These are phyloP conservation scores for Crocidura indochinensis DNA, from an alignment of 2,797 vertebrate species.

Conservation along the genomic window DNA sequence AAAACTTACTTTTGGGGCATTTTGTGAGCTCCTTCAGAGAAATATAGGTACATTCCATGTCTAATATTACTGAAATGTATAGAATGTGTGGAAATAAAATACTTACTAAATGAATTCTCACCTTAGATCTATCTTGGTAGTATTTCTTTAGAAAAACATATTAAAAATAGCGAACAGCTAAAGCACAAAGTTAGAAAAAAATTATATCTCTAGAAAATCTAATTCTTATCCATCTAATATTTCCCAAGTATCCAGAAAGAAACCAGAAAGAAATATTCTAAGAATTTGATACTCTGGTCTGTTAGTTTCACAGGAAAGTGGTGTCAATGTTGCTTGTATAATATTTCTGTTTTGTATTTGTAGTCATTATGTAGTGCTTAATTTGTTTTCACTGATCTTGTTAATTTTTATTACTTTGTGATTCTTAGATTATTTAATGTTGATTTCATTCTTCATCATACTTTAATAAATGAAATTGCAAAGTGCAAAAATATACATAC, in stretches of 20 bases:
- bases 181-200: constrained; percentile 58
- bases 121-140: constrained; percentile 42
- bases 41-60: constrained; percentile 34
- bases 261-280: constrained; percentile 32
- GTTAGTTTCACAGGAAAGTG: constrained; percentile 53
- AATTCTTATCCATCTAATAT: constrained; percentile 29
- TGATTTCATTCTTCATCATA: constrained; percentile 54
- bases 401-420: constrained; percentile 73
- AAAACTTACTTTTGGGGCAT: constrained; percentile 64
- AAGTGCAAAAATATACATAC: background rate
- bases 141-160: constrained; percentile 50
- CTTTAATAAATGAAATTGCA: constrained; percentile 68
- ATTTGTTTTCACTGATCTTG: constrained; percentile 59
- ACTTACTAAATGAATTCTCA: background rate
- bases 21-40: constrained; percentile 76
- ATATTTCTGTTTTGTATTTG: constrained; percentile 60
- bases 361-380: constrained; percentile 55
- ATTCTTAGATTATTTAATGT: constrained; percentile 42
- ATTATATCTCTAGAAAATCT: constrained; percentile 57
- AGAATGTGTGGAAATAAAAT: constrained; percentile 65
- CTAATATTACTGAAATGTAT: constrained; percentile 67
- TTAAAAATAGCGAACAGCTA: constrained; percentile 4
- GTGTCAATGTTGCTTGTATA: constrained; percentile 38
- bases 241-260: constrained; percentile 30
- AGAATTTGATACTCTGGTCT: background rate